Evolutionary conservation across 2,888 invertebrate genomes (phyloP), one percentile per base, ranked within the genome.

Genomic region (Euplexia lucipara): DNA sequence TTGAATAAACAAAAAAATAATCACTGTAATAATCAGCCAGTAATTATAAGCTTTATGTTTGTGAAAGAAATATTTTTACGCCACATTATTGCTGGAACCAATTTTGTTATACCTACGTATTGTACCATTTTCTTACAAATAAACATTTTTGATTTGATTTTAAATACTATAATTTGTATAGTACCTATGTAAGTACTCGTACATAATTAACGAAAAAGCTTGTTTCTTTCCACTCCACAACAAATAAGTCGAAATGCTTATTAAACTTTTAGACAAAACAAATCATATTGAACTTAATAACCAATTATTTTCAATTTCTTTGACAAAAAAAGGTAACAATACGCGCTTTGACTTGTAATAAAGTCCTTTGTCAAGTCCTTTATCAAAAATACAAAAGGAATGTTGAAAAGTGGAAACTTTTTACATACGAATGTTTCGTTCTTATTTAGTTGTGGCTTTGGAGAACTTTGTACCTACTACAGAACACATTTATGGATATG

Each of bases 291-390:
- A 16, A 39, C 20, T 35, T 41, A 18, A 53, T 57, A 52, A 59
- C 59, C 49, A 74, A 54, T 74, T 59, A 60, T 74, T 41, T 45
- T 9, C 30, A 49, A 74, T 45, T 68, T 67, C 68, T 67, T 67
- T 71, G 60, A 51, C 30, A 14, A 54, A 32, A 26, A 49, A 6
- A n/a, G n/a, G 20, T 35, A 58, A 67, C 58, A 74, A 53, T 48
- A 20, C 6, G 14, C 3, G 10, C 18, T 70, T 74, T 68, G 54
- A 59, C 16, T 51, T 35, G 9, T 41, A 45, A 45, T 45, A 45
- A 58, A 52, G 34, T 32, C 41, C 35, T 52, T 72, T 47, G 45
- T 42, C 16, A 32, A 26, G 44, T 22, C 35, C 12, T 39, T 49
- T 30, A 5, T 41, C 12, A 30, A 30, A 51, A 64, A 72, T 35